phyloP scores from a whole-genome alignment of 2,113 vertebrate species.

The Numida meleagris region DNA sequence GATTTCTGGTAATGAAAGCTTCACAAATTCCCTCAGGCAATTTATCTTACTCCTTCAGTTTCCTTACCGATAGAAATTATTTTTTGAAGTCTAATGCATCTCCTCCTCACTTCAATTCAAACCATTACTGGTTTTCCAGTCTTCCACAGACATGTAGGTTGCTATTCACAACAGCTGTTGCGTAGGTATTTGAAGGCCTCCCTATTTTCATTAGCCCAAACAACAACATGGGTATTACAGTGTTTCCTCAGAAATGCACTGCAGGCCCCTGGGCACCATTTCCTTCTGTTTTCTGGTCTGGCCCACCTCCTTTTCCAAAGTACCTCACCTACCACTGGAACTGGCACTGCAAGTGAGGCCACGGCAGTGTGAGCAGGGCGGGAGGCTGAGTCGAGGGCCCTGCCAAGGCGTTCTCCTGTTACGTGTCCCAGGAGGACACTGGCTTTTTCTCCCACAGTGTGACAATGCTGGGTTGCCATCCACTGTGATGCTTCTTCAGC shows the following conservation, averaged over 20 bases:
- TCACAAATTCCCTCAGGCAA: background rate
- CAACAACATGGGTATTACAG: background rate
- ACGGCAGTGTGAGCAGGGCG: background rate
- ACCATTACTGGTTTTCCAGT: background rate
- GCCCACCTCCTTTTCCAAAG: background rate
- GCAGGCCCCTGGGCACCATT: background rate
- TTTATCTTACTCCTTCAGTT: background rate
- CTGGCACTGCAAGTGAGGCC: background rate
- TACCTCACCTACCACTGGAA: background rate
- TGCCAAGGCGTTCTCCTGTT: background rate
- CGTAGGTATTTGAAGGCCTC: background rate
- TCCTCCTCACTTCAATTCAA: background rate
- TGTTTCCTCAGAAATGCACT: background rate
- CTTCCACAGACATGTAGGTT: background rate
- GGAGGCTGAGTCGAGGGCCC: background rate
- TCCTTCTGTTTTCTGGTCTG: background rate
- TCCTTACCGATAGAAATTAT: background rate
- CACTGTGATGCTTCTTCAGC: background rate
- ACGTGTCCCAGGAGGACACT: background rate
- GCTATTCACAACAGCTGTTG: background rate
- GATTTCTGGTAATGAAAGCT: background rate
- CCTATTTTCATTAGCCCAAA: background rate
- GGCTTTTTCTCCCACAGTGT: background rate
- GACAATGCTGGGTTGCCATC: background rate
- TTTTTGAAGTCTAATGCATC: background rate